Base-by-base conservation (phyloP, 2,888 invertebrate species). In the Drosophila pseudotalamancana region DNA sequence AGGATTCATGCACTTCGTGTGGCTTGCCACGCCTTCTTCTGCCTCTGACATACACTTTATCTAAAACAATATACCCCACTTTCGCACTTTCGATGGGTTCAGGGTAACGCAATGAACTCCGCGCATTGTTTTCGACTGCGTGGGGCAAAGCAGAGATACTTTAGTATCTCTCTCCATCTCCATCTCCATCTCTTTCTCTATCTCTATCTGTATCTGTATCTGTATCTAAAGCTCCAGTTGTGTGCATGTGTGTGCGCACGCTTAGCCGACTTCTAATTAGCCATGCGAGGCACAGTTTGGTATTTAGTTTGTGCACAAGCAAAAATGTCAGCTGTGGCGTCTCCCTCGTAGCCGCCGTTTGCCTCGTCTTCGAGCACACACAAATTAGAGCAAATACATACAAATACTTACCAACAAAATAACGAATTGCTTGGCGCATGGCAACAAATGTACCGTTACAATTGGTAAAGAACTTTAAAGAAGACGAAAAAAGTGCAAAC, bases 371-470 rank as follows among this genome's bases (percentile, higher is more conserved):
- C 61, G 63, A 61, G n/a, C n/a, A 74, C 82, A 75, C 78, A 77
- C 87, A 87, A 83, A 83, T 83, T 83, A 85, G 87, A 84, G 82
- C 85, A 84, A 77, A 83, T 81, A 77, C 59, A 49, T 35, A 21
- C 12, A 39, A 23, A 39, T 39, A 21, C 39, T 70, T 69, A 72
- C 65, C 73, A 63, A 78, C 63, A 70, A 80, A 80, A 74, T 75
- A 81, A 75, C 72, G 77, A 87, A 84, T 87, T 77, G 82, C 65
- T 39, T 57, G 48, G 82, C 79, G 84, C 74, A 78, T 81, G 82
- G 87, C 72, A 83, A 83, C 87, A 81, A 81, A 84, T 65, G 72
- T 75, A 65, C 83, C 87, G 83, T 83, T 83, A 83, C 82, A 59
- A 63, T 75, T 72, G 61, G 35, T 42, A 21, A 49, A 60, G 77